Base-by-base conservation (phyloP, 2,888 invertebrate genomes). In the Gymnocheta viridis region DNA sequence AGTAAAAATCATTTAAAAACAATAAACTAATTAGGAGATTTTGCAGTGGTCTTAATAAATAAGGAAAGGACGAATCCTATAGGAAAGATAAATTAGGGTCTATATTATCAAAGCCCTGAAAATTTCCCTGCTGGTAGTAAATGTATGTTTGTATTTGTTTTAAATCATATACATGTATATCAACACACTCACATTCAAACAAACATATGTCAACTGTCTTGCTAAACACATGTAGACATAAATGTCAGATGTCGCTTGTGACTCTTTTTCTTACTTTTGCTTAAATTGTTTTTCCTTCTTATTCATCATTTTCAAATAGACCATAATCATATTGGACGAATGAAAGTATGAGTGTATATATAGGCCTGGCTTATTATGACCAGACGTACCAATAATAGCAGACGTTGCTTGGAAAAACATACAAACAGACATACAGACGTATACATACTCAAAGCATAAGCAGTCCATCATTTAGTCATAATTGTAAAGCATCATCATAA, bases 211-310 rank as follows among this genome's bases (percentile, higher is more conserved):
- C 90, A 90, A 90, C 89, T 89, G 90, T 89, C 89, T 87, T 89
- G 87, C 88, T 89, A 88, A 91, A 91, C 91, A 91, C 90, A 91
- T 91, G 91, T 90, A 90, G 90, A 91, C 91, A 91, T 90, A 89
- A 90, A 90, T 89, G 89, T 89, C 88, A 89, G 86, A 87, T 87
- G 82, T 84, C 85, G 80, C 76, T 81, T 67, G 64, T 47, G 73
- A 76, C 19, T 82, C 60, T 76, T 82, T 64, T 67, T 82, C 62
- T 69, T 66, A 51, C 44, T 64, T 79, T 32, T 64, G 62, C 54
- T 79, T 47, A 24, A 64, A 72, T 38, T 56, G 47, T 56, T 72
- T 72, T 51, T 54, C 17, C 38, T 29, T 70, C 62, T 77, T 17
- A 64, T 54, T 79, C 49, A 67, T 54, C 60, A 76, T 69, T 82